Percentiles rank a stretch among this genome's conserved stretches.
These are phyloP conservation scores for Zygothrica quintamaculata DNA, from an alignment of 2,888 invertebrate genomes.

Conservation along the genomic window DNA sequence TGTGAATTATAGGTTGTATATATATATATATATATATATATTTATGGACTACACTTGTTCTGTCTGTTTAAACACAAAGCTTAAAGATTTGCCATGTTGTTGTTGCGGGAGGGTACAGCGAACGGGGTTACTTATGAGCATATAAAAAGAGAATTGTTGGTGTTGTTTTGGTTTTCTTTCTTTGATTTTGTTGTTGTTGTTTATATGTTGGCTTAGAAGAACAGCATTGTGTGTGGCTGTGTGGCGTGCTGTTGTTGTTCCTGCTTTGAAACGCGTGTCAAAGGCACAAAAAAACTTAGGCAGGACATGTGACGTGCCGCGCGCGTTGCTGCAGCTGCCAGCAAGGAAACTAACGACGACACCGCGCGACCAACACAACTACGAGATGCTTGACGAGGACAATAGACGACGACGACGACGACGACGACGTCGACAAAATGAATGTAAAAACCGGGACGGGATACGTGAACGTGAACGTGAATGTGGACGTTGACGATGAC, in stretches of 20 bases:
- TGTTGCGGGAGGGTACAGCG: too few species aligned
- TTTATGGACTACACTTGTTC: too few species aligned
- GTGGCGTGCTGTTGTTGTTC: constrained; percentile 17
- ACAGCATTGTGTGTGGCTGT: constrained; percentile 12
- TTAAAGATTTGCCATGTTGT: too few species aligned
- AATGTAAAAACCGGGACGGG: constrained; percentile 16
- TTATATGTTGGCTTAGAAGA: constrained; percentile 4
- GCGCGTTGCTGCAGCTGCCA: constrained; percentile 7
- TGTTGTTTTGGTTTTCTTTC: too few species aligned
- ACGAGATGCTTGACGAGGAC: constrained; percentile 30
- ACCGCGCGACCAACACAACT: constrained; percentile 31
- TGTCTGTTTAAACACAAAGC: too few species aligned
- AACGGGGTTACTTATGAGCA: too few species aligned
- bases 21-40: too few species aligned
- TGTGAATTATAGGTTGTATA: too few species aligned
- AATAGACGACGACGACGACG: constrained; percentile 4
- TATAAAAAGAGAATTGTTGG: constrained; percentile 5
- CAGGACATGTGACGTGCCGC: constrained; percentile 30
- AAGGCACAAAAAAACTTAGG: constrained; percentile 12
- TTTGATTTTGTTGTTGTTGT: constrained; percentile 6
- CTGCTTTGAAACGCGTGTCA: constrained; percentile 23
- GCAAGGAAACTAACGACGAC: constrained; percentile 22
- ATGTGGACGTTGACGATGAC: too few species aligned
- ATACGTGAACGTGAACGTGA: too few species aligned
- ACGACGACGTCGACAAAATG: constrained; percentile 11